These are phyloP conservation scores for Emydoidea blandingii DNA, from an alignment of 2,797 vertebrate genomes.

Conservation along the genomic window DNA sequence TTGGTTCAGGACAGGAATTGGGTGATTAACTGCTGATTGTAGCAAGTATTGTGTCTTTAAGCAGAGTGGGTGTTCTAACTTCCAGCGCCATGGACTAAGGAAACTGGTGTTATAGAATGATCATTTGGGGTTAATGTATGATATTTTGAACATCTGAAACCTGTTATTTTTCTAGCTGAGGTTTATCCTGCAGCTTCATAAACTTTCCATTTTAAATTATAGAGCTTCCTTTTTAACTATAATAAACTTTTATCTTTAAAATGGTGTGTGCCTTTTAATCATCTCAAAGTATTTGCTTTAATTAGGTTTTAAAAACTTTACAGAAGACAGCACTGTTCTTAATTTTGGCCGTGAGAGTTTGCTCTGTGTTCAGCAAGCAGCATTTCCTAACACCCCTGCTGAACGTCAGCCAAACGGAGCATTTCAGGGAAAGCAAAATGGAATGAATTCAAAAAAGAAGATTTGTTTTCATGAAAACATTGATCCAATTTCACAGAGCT, in stretches of 20 bases:
- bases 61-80: slow-evolving; percentile 68
- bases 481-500: slow-evolving; percentile 68
- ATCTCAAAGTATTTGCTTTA: slow-evolving; percentile 78
- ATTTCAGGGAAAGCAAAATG: slow-evolving; percentile 70
- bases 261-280: slow-evolving; percentile 83
- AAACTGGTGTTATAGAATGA: slow-evolving; percentile 70
- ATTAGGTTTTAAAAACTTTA: slow-evolving; percentile 74
- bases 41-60: slow-evolving; percentile 49
- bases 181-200: slow-evolving; percentile 81
- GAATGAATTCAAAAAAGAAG: slow-evolving; percentile 50
- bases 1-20: fast-evolving
- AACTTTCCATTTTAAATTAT: slow-evolving; percentile 86
- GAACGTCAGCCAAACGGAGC: slow-evolving; percentile 65
- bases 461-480: slow-evolving; percentile 62
- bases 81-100: slow-evolving; percentile 46
- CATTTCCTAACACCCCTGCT: slow-evolving; percentile 59
- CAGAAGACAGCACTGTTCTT: slow-evolving; percentile 79
- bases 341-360: slow-evolving; percentile 78
- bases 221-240: slow-evolving; percentile 82
- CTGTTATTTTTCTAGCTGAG: slow-evolving; percentile 81
- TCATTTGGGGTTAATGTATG: slow-evolving; percentile 76
- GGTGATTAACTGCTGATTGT: not conserved
- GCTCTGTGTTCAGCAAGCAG: slow-evolving; percentile 58
- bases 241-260: slow-evolving; percentile 85
- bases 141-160: slow-evolving; percentile 83